Evolutionary conservation across 1,140 invertebrate species (phyloP), one percentile per base, ranked within the genome.

Genomic region (Oryzaephilus surinamensis): DNA sequence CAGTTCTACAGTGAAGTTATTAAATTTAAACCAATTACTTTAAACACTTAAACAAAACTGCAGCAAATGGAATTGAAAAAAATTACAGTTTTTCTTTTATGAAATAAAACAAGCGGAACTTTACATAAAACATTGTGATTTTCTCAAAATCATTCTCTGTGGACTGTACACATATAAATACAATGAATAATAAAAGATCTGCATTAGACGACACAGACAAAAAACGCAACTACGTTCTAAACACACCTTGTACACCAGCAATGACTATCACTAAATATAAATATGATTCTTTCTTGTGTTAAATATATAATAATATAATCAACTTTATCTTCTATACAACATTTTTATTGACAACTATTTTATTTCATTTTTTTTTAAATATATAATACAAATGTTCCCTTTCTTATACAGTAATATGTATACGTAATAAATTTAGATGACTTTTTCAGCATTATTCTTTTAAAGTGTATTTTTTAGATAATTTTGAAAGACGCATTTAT

Each of bases 171-270:
- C n/a, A n/a, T n/a, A n/a, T n/a, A n/a, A n/a, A n/a, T n/a, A n/a
- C n/a, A n/a, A n/a, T n/a, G n/a, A 29, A 40, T 41, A 33, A 45
- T 19, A 48, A 43, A 43, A 33, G 34, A 27, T 32, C 14, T 47
- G 29, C 41, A 37, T n/a, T 40, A 48, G 43, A 52, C 43, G 45
- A 53, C 53, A 53, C 41, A 50, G 48, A 54, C 42, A 12, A 48
- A 46, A 34, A 31, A 39, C 38, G 41, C 43, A 44, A 44, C 48
- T 49, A 53, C 40, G 23, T 40, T 43, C 51, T 59, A 57, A 48
- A 58, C 58, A 61, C 59, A 58, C 52, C 59, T 56, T 60, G 54
- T 60, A 60, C 48, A 61, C 57, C 55, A 47, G 54, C 55, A 40
- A 23, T 49, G 43, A 46, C 48, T 51, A 57, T 48, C 26, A 33